These are phyloP conservation scores for Cyanocitta stelleri DNA, from an alignment of 2,113 vertebrate genomes.

Conservation along the genomic window DNA sequence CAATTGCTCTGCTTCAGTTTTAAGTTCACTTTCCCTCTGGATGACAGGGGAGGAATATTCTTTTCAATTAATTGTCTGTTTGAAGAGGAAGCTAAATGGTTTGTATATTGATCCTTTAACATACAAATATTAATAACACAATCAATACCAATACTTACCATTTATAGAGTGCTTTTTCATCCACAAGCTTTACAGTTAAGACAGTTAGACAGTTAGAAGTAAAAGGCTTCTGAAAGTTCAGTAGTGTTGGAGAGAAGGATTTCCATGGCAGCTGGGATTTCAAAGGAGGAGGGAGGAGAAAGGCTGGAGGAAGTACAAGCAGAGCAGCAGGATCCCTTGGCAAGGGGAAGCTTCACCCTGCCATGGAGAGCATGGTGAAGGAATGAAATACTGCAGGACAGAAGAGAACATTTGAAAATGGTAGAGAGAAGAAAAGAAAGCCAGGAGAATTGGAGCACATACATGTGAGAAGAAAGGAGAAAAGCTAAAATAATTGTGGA, in stretches of 20 bases:
- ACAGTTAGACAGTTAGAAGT: not conserved
- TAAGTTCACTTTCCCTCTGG: not conserved
- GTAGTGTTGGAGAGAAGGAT: not conserved
- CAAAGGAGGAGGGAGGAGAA: not conserved
- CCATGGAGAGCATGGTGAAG: fast-evolving
- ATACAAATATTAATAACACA: not conserved
- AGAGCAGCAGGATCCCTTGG: not conserved
- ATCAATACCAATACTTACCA: not conserved
- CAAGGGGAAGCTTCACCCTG: not conserved
- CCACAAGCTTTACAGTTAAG: not conserved
- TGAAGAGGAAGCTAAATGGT: not conserved
- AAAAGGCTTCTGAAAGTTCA: not conserved
- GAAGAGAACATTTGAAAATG: not conserved
- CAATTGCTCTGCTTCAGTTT: not conserved
- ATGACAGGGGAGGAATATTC: not conserved
- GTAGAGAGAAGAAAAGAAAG: not conserved
- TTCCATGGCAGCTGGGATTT: not conserved
- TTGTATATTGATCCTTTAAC: not conserved
- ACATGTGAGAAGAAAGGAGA: not conserved
- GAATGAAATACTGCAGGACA: not conserved
- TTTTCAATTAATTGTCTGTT: not conserved
- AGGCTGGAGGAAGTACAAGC: not conserved
- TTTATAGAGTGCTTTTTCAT: not conserved
- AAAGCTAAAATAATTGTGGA: not conserved
- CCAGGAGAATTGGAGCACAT: not conserved